These are phyloP conservation scores for Cyphomyrus plagiostoma DNA, from an alignment of 2,113 vertebrate species.

Conservation along the genomic window DNA sequence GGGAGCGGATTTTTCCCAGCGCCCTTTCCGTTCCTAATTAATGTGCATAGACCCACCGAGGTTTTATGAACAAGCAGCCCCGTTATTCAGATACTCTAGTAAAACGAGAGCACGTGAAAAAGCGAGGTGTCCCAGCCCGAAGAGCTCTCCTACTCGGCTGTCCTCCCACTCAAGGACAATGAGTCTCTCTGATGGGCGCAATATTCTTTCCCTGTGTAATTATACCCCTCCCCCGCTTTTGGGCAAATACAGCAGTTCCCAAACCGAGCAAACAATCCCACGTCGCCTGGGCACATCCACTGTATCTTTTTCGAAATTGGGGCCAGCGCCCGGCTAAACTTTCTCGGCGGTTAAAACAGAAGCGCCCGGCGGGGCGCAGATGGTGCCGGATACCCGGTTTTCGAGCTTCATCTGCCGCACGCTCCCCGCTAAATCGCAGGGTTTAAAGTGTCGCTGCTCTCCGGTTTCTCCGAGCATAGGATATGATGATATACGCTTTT, in stretches of 20 bases:
- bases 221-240: not conserved
- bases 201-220: not conserved
- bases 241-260: not conserved
- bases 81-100: not conserved
- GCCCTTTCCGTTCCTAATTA: not conserved
- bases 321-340: not conserved
- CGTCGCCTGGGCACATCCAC: not conserved
- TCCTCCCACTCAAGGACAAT: not conserved
- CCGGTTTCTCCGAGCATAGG: not conserved
- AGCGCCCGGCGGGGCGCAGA: not conserved
- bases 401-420: not conserved
- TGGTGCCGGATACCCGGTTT: not conserved
- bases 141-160: not conserved
- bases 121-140: not conserved
- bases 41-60: not conserved
- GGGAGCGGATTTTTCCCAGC: not conserved
- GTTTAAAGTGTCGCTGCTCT: not conserved
- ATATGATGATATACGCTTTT: not conserved
- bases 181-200: not conserved
- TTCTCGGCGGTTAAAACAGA: not conserved
- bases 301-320: not conserved
- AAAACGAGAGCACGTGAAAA: not conserved
- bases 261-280: not conserved
- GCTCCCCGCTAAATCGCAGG: not conserved
- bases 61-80: not conserved